Evolutionary conservation across 2,888 invertebrate species (phyloP), one percentile per base, ranked within the genome.

Genomic region (Protophormia terraenovae): DNA sequence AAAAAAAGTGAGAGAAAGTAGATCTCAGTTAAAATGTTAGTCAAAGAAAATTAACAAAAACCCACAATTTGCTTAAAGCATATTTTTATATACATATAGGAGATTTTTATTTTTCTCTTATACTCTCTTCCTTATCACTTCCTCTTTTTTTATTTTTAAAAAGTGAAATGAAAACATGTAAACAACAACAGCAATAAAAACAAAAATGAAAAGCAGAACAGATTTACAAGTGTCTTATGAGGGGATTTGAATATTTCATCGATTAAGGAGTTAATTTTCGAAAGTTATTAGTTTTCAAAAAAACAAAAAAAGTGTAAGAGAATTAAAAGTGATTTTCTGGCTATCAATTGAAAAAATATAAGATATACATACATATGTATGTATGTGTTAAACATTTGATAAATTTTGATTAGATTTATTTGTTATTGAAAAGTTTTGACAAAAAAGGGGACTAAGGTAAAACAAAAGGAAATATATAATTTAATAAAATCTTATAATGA

Each of bases 261-360:
- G 72, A 72, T 64, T 55, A 50, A 50, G 60, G 27, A 78, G 41
- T 60, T 67, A 69, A 77, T 60, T 78, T 69, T 78, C 27, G 7
- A 60, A 78, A 60, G 60, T 78, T 69, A 58, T 78, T 69, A 50
- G 24, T 50, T 69, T 69, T 62, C 35, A 62, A 16, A 8, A n/a
- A 16, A 45, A 45, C 16, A 62, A 16, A 4, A n/a, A 16, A 50
- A 50, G 3, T n/a, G n/a, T 19, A 3, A n/a, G 14, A 27, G 47
- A 69, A 78, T 69, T 77, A 16, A 24, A 77, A 69, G 47, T 45
- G 55, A 58, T 77, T 77, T 76, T 38, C n/a, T n/a, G n/a, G n/a
- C n/a, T n/a, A 7, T 10, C 7, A 35, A 35, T 60, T 75, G 60
- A 47, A 41, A 73, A 47, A 8, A 38, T 3, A 14, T 14, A 41